Percentiles rank a stretch among this genome's conserved stretches.
Conservation (phyloP, 2,888 invertebrate genomes). For the Octodonta nipae region DNA sequence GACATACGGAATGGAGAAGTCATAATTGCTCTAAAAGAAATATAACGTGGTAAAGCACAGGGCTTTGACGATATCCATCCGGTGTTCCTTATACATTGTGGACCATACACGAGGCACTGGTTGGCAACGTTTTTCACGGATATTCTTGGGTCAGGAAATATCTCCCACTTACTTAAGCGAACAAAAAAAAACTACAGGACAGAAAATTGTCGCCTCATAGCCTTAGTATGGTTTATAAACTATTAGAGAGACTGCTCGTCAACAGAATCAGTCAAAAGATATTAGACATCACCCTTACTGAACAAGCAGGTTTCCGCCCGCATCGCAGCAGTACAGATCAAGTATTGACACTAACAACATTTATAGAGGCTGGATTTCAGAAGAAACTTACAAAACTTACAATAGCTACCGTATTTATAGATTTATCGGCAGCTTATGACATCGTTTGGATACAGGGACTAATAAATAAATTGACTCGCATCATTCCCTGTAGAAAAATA, state of each 20-base stretch:
- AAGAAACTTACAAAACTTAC: not conserved
- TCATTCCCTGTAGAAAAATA: constrained; percentile 8
- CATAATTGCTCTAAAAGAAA: not conserved
- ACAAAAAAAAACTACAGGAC: constrained; percentile 6
- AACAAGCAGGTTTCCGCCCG: constrained; percentile 1
- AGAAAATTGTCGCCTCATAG: constrained; percentile 4
- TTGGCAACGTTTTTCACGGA: constrained; percentile 3
- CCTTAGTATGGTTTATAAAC: constrained; percentile 1
- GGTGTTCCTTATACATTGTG: constrained; percentile 7
- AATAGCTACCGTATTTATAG: not conserved
- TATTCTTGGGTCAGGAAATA: constrained; percentile 3
- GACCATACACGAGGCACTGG: constrained; percentile 5
- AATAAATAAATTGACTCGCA: constrained; percentile 4
- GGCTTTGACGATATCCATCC: constrained; percentile 6
- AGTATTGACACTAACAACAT: not conserved
- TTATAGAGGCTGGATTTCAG: not conserved
- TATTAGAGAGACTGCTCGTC: not conserved
- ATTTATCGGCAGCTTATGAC: not conserved
- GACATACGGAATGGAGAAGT: not conserved
- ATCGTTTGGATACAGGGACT: constrained; percentile 2
- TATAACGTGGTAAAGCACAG: not conserved
- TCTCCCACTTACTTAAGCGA: constrained; percentile 3
- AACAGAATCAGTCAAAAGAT: constrained; percentile 1
- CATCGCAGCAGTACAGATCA: not conserved
- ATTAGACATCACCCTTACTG: not conserved